These are phyloP conservation scores for Dolichomitus sp. DNA, from an alignment of 2,888 invertebrate genomes.

Conservation along the genomic window DNA sequence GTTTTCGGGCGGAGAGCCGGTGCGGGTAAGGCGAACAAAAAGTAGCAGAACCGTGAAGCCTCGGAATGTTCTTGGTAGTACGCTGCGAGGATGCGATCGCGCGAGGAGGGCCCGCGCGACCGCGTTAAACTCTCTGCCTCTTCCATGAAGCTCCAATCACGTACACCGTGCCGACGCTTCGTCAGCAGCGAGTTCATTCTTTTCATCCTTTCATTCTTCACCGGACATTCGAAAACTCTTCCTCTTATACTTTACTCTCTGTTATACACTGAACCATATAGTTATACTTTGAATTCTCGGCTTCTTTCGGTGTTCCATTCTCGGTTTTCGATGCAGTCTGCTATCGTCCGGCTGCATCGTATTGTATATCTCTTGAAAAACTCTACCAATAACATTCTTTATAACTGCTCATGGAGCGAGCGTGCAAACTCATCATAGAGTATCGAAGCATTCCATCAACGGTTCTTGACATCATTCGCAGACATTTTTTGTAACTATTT, in stretches of 20 bases:
- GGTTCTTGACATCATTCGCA: slow-evolving; percentile 28
- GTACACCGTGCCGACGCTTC: slow-evolving; percentile 58
- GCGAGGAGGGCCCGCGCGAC: slow-evolving; percentile 10
- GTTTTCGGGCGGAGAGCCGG: slow-evolving; percentile 76
- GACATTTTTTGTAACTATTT: not conserved
- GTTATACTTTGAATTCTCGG: slow-evolving; percentile 22
- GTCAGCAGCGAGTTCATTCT: slow-evolving; percentile 47
- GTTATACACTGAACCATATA: slow-evolving; percentile 7
- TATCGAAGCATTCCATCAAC: slow-evolving; percentile 35
- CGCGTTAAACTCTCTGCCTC: slow-evolving; percentile 46
- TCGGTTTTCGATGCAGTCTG: slow-evolving; percentile 30
- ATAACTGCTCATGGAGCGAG: not conserved
- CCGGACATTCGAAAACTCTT: slow-evolving; percentile 53
- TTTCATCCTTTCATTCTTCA: slow-evolving; percentile 52
- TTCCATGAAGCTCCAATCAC: slow-evolving; percentile 62
- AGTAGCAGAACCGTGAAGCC: slow-evolving; percentile 73
- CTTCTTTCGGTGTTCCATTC: slow-evolving; percentile 42
- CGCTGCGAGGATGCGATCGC: slow-evolving; percentile 31
- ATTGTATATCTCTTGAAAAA: slow-evolving; percentile 18
- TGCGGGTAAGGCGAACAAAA: slow-evolving; percentile 75
- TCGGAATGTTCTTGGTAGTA: slow-evolving; percentile 73
- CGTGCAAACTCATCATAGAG: slow-evolving; percentile 3
- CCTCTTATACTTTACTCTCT: slow-evolving; percentile 24
- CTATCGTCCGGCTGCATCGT: slow-evolving; percentile 16
- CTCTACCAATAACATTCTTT: slow-evolving; percentile 19